Conservation (phyloP, 2,888 invertebrate genomes). For the Drosophila neotestacea region DNA sequence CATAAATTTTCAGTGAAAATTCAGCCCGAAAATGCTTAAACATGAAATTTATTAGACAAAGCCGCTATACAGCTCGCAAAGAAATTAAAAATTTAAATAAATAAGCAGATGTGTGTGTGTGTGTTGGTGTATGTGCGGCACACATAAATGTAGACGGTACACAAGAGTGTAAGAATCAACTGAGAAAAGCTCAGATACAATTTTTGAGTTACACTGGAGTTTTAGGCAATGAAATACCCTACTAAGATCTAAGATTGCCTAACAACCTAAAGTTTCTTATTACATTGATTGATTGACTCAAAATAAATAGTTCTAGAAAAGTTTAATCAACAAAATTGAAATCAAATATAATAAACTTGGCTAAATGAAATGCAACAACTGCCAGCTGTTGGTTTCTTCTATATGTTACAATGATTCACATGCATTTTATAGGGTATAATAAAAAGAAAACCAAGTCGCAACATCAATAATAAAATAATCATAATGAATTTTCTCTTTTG, state of each 20-base stretch:
- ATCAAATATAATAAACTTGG: too few relatives aligned
- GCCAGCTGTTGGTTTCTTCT: background rate
- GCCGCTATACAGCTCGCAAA: slow-evolving; percentile 14
- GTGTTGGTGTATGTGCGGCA: slow-evolving; percentile 5
- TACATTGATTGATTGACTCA: too few relatives aligned
- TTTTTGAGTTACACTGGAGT: background rate
- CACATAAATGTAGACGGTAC: background rate
- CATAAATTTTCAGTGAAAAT: slow-evolving; percentile 67
- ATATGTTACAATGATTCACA: background rate
- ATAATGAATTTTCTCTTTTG: slow-evolving; percentile 39
- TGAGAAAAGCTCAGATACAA: slow-evolving; percentile 9
- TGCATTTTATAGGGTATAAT: slow-evolving; percentile 8
- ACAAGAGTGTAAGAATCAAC: slow-evolving; percentile 9
- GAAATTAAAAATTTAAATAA: slow-evolving; percentile 66
- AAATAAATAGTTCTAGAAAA: too few relatives aligned
- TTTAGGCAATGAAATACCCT: background rate
- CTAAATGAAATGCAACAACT: too few relatives aligned
- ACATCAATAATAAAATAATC: slow-evolving; percentile 31
- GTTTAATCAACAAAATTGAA: too few relatives aligned
- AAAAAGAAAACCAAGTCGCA: background rate
- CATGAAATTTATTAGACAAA: slow-evolving; percentile 72
- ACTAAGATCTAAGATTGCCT: background rate
- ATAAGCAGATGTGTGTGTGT: background rate
- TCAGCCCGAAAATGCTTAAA: slow-evolving; percentile 70
- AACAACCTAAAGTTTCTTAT: too few relatives aligned